Evolutionary conservation across 2,888 invertebrate genomes (phyloP).

Genomic region (Toxonevra muliebris): DNA sequence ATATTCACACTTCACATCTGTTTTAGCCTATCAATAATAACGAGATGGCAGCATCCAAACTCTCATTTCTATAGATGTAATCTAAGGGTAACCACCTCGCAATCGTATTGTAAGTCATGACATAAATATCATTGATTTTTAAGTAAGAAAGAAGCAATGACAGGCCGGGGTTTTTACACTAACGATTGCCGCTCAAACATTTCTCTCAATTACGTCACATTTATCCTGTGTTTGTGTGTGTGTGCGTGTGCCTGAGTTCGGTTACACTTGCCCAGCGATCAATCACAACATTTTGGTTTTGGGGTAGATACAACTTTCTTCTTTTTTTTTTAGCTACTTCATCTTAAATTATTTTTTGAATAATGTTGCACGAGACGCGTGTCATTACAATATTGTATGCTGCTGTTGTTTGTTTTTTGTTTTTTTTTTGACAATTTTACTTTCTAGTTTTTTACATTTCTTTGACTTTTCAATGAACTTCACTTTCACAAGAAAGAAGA

Average conservation of each 20-base stretch:
- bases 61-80: too few relatives aligned
- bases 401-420: slow-evolving; percentile 7
- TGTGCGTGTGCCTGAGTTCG: slow-evolving; percentile 4
- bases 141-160: too few relatives aligned
- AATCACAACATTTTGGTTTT: slow-evolving; percentile 33
- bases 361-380: slow-evolving; percentile 36
- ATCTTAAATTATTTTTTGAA: slow-evolving; percentile 25
- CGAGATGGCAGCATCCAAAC: too few relatives aligned
- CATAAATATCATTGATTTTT: too few relatives aligned
- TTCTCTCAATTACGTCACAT: too few relatives aligned
- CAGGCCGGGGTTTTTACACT: too few relatives aligned
- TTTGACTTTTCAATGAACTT: neutral
- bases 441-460: slow-evolving; percentile 16
- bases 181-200: too few relatives aligned
- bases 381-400: slow-evolving; percentile 18
- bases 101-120: too few relatives aligned
- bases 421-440: neutral
- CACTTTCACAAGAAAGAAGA: too few relatives aligned
- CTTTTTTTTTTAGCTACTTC: neutral
- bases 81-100: too few relatives aligned
- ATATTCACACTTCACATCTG: slow-evolving; percentile 24
- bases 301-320: neutral
- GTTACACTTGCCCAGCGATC: slow-evolving; percentile 35
- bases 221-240: too few relatives aligned
- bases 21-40: too few relatives aligned